Base-by-base conservation (phyloP, 2,113 vertebrate species). In the Stegostoma tigrinum region DNA sequence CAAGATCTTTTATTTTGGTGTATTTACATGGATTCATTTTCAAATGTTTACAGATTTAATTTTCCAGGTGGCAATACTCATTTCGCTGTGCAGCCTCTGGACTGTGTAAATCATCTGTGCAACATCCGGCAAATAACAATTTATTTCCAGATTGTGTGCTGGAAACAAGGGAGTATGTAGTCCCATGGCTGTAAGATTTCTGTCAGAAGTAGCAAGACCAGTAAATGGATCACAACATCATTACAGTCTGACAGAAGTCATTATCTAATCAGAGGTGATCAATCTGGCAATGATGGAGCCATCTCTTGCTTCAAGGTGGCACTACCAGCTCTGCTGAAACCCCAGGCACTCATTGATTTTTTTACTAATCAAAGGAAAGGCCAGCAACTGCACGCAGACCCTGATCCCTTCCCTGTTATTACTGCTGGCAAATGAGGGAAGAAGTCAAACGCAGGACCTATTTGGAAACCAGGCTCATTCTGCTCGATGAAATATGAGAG, bases 231-330 rank as follows among this genome's bases (percentile, higher is more conserved):
- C 89, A 93, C 52, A 6, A 61, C 61, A 93, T 93, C 17, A 66
- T 66, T 66, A 5, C 64, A 66, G 61, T 66, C 17, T 93, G 89
- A 93, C 55, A 93, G 61, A 61, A 67, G 89, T 93, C 89, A 93
- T 93, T 45, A 93, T 93, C 61, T 66, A 93, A 93, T 38, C 61
- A 6, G 61, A 38, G 64, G 34, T 38, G 66, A 93, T 64, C 61
- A 66, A 64, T 34, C 61, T 34, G 61, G 61, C 5, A 21, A 38
- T 64, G 89, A 93, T 66, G 89, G 89, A 93, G 89, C 67, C 89
- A 66, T 93, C 89, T 93, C 89, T 19, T 93, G 61, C 21, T 93
- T 91, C 89, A 93, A 93, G 61, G 5, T 93, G 64, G 89, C 89
- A 67, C 34, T 2, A 21, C 89, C 21, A 61, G 23, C 66, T 10